Evolutionary conservation across 2,888 invertebrate species (phyloP).

Genomic region (Leucania comma): DNA sequence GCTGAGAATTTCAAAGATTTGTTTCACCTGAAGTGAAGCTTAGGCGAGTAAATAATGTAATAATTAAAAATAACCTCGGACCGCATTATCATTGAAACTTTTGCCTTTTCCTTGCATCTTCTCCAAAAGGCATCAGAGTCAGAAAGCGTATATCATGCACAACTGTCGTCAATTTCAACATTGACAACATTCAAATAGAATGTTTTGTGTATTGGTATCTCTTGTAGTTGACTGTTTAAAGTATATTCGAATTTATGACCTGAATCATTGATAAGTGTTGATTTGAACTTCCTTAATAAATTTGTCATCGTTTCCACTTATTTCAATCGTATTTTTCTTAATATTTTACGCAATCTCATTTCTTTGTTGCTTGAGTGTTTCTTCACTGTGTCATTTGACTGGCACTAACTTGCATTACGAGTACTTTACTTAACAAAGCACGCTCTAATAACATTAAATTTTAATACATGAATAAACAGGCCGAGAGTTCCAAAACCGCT

Average conservation of each 20-base stretch:
- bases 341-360: neutral
- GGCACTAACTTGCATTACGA: neutral
- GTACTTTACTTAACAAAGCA: constrained; percentile 6
- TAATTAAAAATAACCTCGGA: neutral
- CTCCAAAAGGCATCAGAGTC: no score
- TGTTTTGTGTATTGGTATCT: neutral
- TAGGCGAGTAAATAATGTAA: no score
- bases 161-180: neutral
- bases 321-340: neutral
- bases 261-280: neutral
- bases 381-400: neutral
- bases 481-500: neutral
- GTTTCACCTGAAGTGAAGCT: no score
- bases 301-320: neutral
- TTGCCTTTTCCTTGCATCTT: neutral
- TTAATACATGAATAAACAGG: neutral
- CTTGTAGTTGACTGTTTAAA: neutral
- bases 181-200: neutral
- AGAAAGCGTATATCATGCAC: neutral
- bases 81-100: neutral
- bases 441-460: neutral
- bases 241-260: neutral
- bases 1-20: no score
- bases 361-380: no score
- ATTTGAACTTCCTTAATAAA: neutral